Evolutionary conservation across 1,140 invertebrate genomes (phyloP).

Genomic region (Apis dorsata): DNA sequence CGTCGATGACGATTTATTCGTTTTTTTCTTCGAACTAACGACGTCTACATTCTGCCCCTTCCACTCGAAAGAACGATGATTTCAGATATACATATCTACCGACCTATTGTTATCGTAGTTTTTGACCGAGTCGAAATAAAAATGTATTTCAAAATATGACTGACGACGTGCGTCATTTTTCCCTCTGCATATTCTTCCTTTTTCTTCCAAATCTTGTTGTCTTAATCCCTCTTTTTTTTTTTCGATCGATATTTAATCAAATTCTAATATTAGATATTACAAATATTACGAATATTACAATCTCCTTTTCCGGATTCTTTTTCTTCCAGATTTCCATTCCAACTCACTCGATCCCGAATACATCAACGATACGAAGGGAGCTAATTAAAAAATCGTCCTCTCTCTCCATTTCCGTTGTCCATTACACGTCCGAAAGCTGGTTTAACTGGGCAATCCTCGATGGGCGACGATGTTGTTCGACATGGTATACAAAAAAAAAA

Average conservation of each 20-base stretch:
- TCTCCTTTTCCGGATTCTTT: no score
- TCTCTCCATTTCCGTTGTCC: background rate
- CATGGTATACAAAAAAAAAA: no score
- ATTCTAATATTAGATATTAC: no score
- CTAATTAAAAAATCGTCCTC: background rate
- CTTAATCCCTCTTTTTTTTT: background rate
- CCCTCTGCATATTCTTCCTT: background rate
- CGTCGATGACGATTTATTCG: slow-evolving; percentile 49
- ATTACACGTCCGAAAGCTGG: background rate
- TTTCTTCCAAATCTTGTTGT: background rate
- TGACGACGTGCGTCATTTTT: slow-evolving; percentile 13
- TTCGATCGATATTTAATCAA: background rate
- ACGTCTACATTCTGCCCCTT: slow-evolving; percentile 46
- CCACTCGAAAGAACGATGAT: slow-evolving; percentile 60
- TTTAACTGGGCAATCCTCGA: background rate
- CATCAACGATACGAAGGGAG: background rate
- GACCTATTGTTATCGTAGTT: slow-evolving; percentile 80
- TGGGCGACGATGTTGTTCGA: background rate
- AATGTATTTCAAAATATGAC: slow-evolving; percentile 78
- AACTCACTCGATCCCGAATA: no score
- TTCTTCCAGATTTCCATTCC: background rate
- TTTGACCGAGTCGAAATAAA: slow-evolving; percentile 79
- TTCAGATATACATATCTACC: slow-evolving; percentile 79
- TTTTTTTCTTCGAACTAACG: slow-evolving; percentile 43
- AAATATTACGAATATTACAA: no score